Conservation (phyloP, 2,797 vertebrate species). For the Martes flavigula region DNA sequence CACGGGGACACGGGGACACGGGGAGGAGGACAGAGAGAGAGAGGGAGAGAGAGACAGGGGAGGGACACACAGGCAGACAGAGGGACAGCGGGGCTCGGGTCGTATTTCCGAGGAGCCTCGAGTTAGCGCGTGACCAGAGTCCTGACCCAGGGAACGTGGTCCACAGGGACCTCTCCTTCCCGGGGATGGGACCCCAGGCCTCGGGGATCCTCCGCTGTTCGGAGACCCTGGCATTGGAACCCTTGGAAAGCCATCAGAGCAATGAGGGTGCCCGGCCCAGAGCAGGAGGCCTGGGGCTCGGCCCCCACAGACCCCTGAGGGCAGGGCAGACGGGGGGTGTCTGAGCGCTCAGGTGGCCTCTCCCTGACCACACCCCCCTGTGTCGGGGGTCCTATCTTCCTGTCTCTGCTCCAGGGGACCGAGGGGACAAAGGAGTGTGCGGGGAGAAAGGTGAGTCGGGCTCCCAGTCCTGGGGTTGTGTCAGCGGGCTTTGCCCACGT, state of each 20-base stretch:
- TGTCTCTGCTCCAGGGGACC: not conserved
- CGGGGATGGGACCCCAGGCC: fast-evolving
- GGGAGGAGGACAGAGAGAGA: not conserved
- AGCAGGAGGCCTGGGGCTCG: not conserved
- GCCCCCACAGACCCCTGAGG: too few species aligned
- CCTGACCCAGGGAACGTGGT: not conserved
- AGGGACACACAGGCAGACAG: not conserved
- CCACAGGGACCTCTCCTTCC: not conserved
- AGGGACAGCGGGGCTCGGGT: fast-evolving
- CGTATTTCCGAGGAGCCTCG: not conserved
- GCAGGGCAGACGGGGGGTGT: too few species aligned
- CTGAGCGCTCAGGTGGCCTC: too few species aligned
- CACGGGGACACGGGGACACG: not conserved
- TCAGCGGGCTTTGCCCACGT: not conserved
- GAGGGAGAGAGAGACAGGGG: too few species aligned
- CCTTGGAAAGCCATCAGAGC: not conserved
- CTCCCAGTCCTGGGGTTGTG: fast-evolving
- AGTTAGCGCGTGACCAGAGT: not conserved
- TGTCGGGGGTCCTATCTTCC: not conserved
- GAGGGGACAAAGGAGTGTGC: not conserved
- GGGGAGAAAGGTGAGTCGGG: conserved; percentile 8
- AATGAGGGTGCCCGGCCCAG: fast-evolving
- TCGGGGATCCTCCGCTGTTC: fast-evolving
- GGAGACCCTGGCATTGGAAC: not conserved
- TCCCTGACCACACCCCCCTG: not conserved